phyloP scores from a whole-genome alignment of 2,888 invertebrate species.

The Plemyria rubiginata region DNA sequence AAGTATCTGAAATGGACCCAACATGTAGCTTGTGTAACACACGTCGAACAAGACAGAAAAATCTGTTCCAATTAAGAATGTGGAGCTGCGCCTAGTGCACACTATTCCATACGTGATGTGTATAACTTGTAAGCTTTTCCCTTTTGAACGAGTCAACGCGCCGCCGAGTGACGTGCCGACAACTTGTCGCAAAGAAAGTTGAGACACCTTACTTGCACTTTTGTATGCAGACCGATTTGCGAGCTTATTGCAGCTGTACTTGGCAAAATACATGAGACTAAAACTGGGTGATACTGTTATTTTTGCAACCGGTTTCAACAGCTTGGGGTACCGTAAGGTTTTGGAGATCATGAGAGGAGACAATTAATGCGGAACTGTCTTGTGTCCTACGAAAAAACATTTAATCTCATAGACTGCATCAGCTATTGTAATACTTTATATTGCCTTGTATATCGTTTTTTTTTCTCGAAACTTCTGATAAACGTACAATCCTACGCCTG shows the following conservation, averaged over 20 bases:
- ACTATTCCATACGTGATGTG: slow-evolving; percentile 30
- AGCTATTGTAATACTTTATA: too few species aligned
- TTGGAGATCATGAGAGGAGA: not conserved
- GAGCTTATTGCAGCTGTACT: slow-evolving; percentile 38
- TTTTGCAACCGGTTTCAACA: slow-evolving; percentile 1
- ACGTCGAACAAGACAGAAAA: slow-evolving; percentile 38
- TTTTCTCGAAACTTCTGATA: too few species aligned
- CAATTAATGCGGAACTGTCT: not conserved
- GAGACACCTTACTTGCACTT: slow-evolving; percentile 54
- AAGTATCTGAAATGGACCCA: slow-evolving; percentile 18
- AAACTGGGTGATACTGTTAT: slow-evolving; percentile 17
- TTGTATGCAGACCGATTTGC: slow-evolving; percentile 38
- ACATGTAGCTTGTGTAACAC: slow-evolving; percentile 29
- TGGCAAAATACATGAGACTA: slow-evolving; percentile 29
- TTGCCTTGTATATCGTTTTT: too few species aligned
- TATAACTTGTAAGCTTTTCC: slow-evolving; percentile 60
- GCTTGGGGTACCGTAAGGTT: not conserved
- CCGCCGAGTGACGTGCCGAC: slow-evolving; percentile 37
- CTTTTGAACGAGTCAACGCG: slow-evolving; percentile 61
- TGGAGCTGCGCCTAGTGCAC: slow-evolving; percentile 33
- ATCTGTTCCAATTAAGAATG: slow-evolving; percentile 37
- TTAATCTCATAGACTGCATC: too few species aligned
- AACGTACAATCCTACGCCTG: not conserved
- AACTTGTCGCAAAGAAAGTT: slow-evolving; percentile 64
- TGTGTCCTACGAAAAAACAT: not conserved